Percentiles rank a stretch among this genome's conserved stretches.
These are phyloP conservation scores for Drosophila gaucha DNA, from an alignment of 2,888 invertebrate genomes.

Conservation along the genomic window DNA sequence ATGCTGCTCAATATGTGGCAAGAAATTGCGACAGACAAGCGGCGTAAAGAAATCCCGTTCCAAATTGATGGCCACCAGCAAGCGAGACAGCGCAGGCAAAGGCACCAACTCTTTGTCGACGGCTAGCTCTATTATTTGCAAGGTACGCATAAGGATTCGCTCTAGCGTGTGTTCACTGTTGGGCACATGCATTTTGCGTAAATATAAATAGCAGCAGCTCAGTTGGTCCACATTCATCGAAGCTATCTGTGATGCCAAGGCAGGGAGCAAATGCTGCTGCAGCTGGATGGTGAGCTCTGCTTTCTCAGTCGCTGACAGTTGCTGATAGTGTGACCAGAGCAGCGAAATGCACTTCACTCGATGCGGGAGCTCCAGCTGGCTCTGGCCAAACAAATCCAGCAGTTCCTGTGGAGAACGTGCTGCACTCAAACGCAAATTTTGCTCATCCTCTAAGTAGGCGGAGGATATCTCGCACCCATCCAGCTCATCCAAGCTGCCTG, in stretches of 20 bases:
- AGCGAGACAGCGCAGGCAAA: conserved; percentile 84
- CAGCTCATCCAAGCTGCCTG: conserved; percentile 25
- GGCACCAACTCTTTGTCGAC: conserved; percentile 66
- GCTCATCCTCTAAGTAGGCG: neutral
- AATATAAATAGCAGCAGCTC: conserved; percentile 85
- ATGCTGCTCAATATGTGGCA: conserved; percentile 83
- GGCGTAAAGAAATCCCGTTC: conserved; percentile 84
- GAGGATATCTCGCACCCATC: conserved; percentile 3
- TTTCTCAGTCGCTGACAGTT: conserved; percentile 7
- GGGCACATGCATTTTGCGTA: conserved; percentile 85
- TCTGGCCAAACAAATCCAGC: conserved; percentile 8
- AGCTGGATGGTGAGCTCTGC: conserved; percentile 21
- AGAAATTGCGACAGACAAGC: conserved; percentile 82
- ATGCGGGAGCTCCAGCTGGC: neutral
- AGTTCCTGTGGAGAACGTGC: conserved; percentile 17
- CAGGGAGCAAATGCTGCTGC: conserved; percentile 48
- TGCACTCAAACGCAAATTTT: neutral
- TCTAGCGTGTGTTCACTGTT: conserved; percentile 80
- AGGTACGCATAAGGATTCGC: conserved; percentile 75
- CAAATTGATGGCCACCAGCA: conserved; percentile 84
- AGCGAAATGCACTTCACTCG: conserved; percentile 64
- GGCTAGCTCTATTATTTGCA: conserved; percentile 67
- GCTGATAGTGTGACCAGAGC: conserved; percentile 66
- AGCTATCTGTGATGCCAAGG: conserved; percentile 73
- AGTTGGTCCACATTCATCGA: conserved; percentile 83